Conservation (phyloP, 2,888 invertebrate species). For the Operophtera brumata region DNA sequence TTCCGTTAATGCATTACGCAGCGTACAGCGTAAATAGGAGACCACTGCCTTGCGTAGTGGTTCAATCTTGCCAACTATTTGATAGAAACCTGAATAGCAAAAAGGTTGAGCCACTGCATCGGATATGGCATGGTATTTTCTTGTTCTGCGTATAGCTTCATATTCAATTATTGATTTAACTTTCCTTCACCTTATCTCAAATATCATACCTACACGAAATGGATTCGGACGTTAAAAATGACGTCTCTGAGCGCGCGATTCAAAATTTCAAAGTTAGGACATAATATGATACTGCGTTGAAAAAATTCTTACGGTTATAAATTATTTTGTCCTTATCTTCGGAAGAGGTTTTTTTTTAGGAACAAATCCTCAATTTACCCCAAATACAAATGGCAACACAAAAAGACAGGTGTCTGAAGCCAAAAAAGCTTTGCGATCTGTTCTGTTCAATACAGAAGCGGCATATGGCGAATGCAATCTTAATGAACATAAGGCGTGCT, state of each 20-base stretch:
- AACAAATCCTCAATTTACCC: too few relatives aligned
- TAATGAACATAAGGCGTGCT: slow-evolving; percentile 22
- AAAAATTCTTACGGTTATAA: too few relatives aligned
- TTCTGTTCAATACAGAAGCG: slow-evolving; percentile 3
- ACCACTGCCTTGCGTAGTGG: slow-evolving; percentile 13
- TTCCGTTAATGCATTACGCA: background rate
- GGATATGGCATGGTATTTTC: slow-evolving; percentile 33
- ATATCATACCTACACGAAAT: too few relatives aligned
- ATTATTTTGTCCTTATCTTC: too few relatives aligned
- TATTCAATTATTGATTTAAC: slow-evolving; percentile 26
- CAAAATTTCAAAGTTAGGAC: background rate
- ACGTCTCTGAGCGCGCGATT: too few relatives aligned
- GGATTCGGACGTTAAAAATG: too few relatives aligned
- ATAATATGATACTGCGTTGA: too few relatives aligned
- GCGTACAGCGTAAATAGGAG: slow-evolving; percentile 1
- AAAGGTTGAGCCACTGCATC: slow-evolving; percentile 29
- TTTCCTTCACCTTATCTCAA: slow-evolving; percentile 19
- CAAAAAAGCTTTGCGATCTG: slow-evolving; percentile 6
- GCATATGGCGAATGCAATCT: slow-evolving; percentile 25
- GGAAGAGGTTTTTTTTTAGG: too few relatives aligned
- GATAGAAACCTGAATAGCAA: slow-evolving; percentile 30
- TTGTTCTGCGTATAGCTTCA: slow-evolving; percentile 26
- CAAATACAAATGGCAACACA: background rate
- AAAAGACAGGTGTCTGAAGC: slow-evolving; percentile 4
- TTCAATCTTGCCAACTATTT: slow-evolving; percentile 31